Percentiles rank a stretch among this genome's conserved stretches.
phyloP scores from a whole-genome alignment of 2,797 vertebrate genomes.

The Phalanger gymnotis region DNA sequence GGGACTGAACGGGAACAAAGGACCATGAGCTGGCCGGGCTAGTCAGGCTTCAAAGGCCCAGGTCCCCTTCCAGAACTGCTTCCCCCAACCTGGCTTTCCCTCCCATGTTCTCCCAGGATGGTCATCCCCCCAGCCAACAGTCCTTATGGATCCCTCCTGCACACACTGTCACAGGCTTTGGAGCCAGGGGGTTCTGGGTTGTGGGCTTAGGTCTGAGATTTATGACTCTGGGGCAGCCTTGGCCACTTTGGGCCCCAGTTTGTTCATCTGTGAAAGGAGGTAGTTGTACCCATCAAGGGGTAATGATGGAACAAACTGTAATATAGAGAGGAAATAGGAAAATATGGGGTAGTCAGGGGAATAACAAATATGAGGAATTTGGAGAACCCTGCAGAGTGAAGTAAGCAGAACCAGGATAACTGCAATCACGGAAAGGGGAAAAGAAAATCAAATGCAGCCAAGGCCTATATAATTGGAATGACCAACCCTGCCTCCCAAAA shows the following conservation, averaged over 20 bases:
- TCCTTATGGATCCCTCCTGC: background rate
- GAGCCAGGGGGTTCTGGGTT: background rate
- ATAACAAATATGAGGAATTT: background rate
- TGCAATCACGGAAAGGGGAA: background rate
- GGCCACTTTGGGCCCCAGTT: background rate
- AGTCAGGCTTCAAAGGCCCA: background rate
- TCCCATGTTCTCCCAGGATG: background rate
- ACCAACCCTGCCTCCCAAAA: background rate
- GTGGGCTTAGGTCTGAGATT: background rate
- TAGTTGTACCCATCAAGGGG: background rate
- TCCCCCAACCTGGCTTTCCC: background rate
- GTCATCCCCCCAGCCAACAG: background rate
- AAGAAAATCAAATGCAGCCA: background rate
- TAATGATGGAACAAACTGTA: background rate
- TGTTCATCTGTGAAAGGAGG: background rate
- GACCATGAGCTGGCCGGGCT: background rate
- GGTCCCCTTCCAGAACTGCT: background rate
- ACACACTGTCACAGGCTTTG: background rate
- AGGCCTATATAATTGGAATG: background rate
- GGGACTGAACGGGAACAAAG: constrained; percentile 66
- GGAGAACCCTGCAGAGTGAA: background rate
- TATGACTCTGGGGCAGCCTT: background rate
- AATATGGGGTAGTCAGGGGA: background rate
- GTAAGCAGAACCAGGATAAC: background rate
- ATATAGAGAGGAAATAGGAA: background rate